phyloP scores from a whole-genome alignment of 2,113 vertebrate genomes.

The Marcusenius ussheri region DNA sequence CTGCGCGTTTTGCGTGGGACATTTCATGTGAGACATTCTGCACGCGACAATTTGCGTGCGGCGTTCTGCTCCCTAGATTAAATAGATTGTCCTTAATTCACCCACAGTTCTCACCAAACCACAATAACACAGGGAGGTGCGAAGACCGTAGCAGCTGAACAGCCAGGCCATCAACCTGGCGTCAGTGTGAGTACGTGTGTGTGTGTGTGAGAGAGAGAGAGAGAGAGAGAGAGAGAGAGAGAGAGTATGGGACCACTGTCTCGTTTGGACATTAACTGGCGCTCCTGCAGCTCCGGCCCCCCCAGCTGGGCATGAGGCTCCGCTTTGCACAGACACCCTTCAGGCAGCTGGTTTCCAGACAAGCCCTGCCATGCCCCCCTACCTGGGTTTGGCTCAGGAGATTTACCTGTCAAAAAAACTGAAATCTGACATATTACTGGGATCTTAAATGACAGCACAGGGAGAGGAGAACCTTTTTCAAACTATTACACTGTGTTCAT shows the following conservation, averaged over 20 bases:
- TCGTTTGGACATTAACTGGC: background rate
- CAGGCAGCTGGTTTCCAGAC: background rate
- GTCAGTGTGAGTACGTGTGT: background rate
- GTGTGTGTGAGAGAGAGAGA: background rate
- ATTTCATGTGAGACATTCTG: background rate
- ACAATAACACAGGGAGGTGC: background rate
- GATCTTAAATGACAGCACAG: background rate
- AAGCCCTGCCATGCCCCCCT: background rate
- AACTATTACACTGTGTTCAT: background rate
- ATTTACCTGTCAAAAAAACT: background rate
- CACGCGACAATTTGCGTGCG: background rate
- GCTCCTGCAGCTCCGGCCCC: background rate
- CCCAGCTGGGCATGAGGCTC: background rate
- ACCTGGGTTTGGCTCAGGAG: background rate
- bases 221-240: too few relatives aligned
- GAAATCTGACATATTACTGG: background rate
- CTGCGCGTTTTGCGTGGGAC: background rate
- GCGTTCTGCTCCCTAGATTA: background rate
- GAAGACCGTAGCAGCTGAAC: background rate
- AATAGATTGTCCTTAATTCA: background rate
- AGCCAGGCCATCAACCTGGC: background rate
- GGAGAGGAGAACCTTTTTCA: background rate
- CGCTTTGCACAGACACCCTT: background rate
- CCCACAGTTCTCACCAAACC: background rate
- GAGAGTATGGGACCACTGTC: background rate